Base-by-base conservation (phyloP, 2,888 invertebrate genomes). In the Malacosoma neustria region DNA sequence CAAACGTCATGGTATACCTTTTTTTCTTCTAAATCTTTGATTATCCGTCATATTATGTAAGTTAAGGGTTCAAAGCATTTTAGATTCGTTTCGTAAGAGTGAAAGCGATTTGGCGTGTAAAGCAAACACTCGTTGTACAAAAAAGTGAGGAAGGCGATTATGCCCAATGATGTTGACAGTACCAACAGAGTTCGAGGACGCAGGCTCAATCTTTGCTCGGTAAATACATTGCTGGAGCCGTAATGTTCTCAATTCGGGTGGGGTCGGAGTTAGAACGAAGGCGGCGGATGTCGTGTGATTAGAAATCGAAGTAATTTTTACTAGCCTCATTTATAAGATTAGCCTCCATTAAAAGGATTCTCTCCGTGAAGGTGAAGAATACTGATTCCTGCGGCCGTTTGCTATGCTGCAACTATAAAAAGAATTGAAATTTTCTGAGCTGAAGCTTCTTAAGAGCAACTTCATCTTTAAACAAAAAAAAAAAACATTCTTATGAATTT, bases 71-170 rank as follows among this genome's bases (percentile, higher is more conserved):
- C 50, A 44, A 41, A 48, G 42, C 41, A 40, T 41, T 43, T 22
- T 7, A 22, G 22, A 7, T 50, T 49, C 22, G 22, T 47, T 51
- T 50, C 45, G 45, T 51, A 54, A 57, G 43, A 54, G 53, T 48
- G 55, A 58, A 60, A 54, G 57, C 59, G 47, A 53, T 66, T 58
- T 61, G 58, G 48, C 45, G 46, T 45, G 47, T 40, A 52, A 50
- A 50, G 61, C 51, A 58, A 62, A 64, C 51, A 58, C 45, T 46
- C 41, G 52, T 49, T 9, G 22, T 9, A 22, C 22, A 22, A 55
- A 61, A 56, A 65, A 67, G 64, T 57, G 64, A 71, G 68, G 62
- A 71, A 67, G 66, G 55, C 65, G 71, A 75, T 75, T 75, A 76
- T 69, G 68, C 67, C 60, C 64, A 66, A 66, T 61, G 69, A 61